phyloP scores from a whole-genome alignment of 2,888 invertebrate species.

The Apamea sordens region DNA sequence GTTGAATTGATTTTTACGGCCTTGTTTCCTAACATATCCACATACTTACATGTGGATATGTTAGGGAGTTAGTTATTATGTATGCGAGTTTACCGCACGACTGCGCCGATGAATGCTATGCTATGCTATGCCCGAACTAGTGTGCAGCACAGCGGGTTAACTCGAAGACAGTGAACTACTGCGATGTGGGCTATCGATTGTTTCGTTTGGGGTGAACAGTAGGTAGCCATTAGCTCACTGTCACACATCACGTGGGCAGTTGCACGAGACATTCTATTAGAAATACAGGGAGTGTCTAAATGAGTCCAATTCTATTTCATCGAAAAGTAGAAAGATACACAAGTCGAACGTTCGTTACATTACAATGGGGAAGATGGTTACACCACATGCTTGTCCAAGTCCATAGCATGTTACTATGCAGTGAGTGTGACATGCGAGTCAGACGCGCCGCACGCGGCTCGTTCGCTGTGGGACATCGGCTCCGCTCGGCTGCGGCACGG shows the following conservation, averaged over 20 bases:
- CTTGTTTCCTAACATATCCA: not conserved
- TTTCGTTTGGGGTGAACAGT: not conserved
- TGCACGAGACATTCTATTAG: constrained; percentile 3
- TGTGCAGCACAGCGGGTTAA: not conserved
- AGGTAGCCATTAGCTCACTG: not conserved
- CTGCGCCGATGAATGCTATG: no score
- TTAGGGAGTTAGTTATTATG: not conserved
- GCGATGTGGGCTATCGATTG: not conserved
- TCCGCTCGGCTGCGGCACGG: not conserved
- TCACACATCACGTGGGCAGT: not conserved
- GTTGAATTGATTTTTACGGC: not conserved
- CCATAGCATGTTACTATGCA: not conserved
- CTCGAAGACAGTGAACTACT: not conserved
- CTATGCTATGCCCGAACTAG: not conserved
- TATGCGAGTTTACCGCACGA: not conserved
- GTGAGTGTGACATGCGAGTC: not conserved
- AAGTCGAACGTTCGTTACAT: constrained; percentile 2
- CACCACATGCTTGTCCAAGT: not conserved
- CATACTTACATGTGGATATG: no score
- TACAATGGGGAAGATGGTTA: not conserved
- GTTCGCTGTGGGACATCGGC: not conserved
- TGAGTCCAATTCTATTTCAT: constrained; percentile 23
- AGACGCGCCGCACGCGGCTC: not conserved
- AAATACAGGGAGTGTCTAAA: constrained; percentile 5
- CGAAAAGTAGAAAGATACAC: not conserved